Base-by-base conservation (phyloP, 2,113 vertebrate genomes). In the Pluvianellus socialis region DNA sequence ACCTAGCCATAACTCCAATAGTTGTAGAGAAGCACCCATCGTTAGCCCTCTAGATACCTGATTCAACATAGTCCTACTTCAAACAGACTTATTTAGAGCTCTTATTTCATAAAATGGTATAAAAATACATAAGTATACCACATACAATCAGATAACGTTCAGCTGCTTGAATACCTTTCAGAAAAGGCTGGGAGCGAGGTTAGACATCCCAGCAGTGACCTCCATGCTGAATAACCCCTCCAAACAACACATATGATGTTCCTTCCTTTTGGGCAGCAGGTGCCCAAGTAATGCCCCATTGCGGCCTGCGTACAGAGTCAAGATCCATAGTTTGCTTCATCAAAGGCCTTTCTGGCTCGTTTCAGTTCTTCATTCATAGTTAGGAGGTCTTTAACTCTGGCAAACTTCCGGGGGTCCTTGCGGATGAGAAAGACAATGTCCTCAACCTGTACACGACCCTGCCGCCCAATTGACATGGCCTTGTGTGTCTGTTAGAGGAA, bases 311-410 rank as follows among this genome's bases (percentile, higher is more conserved):
- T 15, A 35, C 14, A n/a, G 11, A 44, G 70, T 98, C 97, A 99
- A 8, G 99, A 99, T 55, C 99, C 99, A 65, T 99, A 99, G 90
- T 99, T 99, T 0, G 99, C 99, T 91, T 99, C 99, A 74, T 99
- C 99, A 86, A 99, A 99, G 62, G 99, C 99, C 95, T 99, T 99
- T 38, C 99, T 97, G 59, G 99, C 99, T 83, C 99, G 98, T 98
- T 99, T 99, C 92, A 99, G 97, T 97, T 99, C 99, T 94, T 99
- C 99, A 56, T 99, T 99, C 99, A 99, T 99, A 24, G 99, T 99
- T 50, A 99, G 98, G 82, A 99, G 98, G 93, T 99, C 99, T 97
- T 99, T 99, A 67, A 99, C 99, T 90, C 99, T 95, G 55, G 99
- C 99, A 96, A 99, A 99, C 95, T 99, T 99, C 72, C 99, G 97